Conservation (phyloP, 2,113 vertebrate genomes). For the Anoplopoma fimbria region DNA sequence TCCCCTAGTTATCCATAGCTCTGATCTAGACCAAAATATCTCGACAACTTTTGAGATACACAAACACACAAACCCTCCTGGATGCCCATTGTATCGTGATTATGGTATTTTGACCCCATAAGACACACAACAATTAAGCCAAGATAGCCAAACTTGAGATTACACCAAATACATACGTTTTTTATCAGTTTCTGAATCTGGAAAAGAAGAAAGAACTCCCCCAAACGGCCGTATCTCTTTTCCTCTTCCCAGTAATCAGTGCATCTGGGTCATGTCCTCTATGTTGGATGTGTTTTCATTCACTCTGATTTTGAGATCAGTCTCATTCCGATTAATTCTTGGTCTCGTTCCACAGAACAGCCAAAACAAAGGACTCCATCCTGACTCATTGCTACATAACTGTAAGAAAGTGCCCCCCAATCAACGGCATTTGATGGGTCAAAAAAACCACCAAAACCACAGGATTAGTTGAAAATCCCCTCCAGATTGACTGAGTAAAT, state of each 20-base stretch:
- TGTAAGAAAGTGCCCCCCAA: slow-evolving; percentile 9
- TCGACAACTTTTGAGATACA: background rate
- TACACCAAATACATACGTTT: too few species aligned
- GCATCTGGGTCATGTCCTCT: background rate
- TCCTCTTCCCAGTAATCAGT: background rate
- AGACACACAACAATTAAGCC: too few species aligned
- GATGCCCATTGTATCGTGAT: too few species aligned
- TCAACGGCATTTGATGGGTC: slow-evolving; percentile 27
- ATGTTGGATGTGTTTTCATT: background rate
- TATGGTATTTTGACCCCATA: too few species aligned
- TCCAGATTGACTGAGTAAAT: slow-evolving; percentile 55
- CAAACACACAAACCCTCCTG: too few species aligned
- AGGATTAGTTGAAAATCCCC: slow-evolving; percentile 52
- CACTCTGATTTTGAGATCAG: background rate
- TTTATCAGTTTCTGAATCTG: too few species aligned
- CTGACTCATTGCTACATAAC: slow-evolving; percentile 1
- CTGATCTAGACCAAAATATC: background rate
- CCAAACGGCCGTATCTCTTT: too few species aligned
- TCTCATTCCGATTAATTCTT: background rate
- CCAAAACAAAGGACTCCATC: background rate
- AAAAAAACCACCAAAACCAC: slow-evolving; percentile 48
- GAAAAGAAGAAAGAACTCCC: too few species aligned
- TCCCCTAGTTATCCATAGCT: background rate
- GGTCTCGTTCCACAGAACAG: background rate
- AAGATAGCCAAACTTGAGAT: too few species aligned